Percentiles rank a stretch among this genome's conserved stretches.
Evolutionary conservation across 2,888 invertebrate species (phyloP).

Genomic region (Abrostola triplasia): DNA sequence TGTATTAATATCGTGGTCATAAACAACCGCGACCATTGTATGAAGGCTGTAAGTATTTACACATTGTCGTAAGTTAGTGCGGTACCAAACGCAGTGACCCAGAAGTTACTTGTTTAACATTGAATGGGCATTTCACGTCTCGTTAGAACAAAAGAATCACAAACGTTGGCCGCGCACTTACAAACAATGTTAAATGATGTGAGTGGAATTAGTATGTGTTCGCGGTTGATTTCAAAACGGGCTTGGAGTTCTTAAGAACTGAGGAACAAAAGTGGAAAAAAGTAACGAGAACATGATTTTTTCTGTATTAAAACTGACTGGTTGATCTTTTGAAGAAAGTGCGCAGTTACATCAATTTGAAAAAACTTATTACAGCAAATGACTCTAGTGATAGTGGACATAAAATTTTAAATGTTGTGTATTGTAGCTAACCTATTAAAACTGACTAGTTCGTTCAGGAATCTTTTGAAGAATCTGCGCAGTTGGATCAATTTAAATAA

Average conservation of each 20-base stretch:
- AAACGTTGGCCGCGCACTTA: constrained; percentile 53
- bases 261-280: not conserved
- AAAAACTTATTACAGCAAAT: no score
- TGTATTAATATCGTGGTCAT: not conserved
- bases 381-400: no score
- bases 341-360: no score
- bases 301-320: not conserved
- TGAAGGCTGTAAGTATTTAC: constrained; percentile 23
- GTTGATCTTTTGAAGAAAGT: no score
- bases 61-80: constrained; percentile 31
- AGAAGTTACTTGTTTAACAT: constrained; percentile 73
- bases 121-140: constrained; percentile 76
- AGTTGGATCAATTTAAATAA: no score
- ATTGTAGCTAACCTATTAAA: no score
- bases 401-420: no score
- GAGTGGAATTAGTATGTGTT: constrained; percentile 46
- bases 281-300: not conserved
- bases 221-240: constrained; percentile 30
- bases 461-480: no score
- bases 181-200: constrained; percentile 54
- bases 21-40: not conserved
- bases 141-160: constrained; percentile 74
- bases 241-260: not conserved
- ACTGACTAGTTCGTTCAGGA: no score
- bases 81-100: constrained; percentile 64